Percentiles rank a stretch among this genome's conserved stretches.
Conservation (phyloP, 92 coral and sea anemone species). For the Palythoa grandis region DNA sequence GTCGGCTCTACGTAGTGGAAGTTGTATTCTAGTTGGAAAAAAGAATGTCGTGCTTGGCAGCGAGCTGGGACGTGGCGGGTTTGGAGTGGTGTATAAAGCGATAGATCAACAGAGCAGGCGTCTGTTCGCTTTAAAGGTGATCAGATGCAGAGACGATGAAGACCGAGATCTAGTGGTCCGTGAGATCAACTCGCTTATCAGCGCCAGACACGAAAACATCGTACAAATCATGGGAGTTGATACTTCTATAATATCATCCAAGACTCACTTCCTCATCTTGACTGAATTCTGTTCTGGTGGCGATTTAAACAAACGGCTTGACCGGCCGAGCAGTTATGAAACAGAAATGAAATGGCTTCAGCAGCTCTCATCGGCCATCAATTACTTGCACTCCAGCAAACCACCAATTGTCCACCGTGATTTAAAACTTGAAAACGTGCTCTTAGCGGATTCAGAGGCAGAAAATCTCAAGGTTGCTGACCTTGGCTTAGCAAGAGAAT, state of each 20-base stretch:
- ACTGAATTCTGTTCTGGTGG: constrained; percentile 56
- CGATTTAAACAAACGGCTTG: constrained; percentile 49
- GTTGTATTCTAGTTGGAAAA: neutral
- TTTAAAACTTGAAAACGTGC: constrained; percentile 47
- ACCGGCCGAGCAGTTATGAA: constrained; percentile 30
- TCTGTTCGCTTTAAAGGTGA: constrained; percentile 43
- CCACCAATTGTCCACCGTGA: constrained; percentile 53
- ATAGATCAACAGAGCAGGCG: constrained; percentile 12
- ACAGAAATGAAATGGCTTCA: constrained; percentile 40
- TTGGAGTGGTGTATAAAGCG: constrained; percentile 53
- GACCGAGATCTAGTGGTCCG: constrained; percentile 32
- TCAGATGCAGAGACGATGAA: constrained; percentile 39
- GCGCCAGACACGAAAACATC: constrained; percentile 38
- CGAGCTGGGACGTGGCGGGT: constrained; percentile 52
- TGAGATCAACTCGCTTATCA: constrained; percentile 43
- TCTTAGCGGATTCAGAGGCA: neutral
- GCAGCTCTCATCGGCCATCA: constrained; percentile 40
- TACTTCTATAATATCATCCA: neutral
- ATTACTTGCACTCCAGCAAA: constrained; percentile 37
- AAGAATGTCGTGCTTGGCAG: neutral
- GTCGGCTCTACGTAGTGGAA: constrained; percentile 14
- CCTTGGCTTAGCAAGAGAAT: constrained; percentile 42
- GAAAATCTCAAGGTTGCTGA: constrained; percentile 43
- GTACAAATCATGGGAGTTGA: constrained; percentile 46
- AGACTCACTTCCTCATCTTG: constrained; percentile 20